phyloP scores from a whole-genome alignment of 2,888 invertebrate genomes.

The Drosophila planitibia region DNA sequence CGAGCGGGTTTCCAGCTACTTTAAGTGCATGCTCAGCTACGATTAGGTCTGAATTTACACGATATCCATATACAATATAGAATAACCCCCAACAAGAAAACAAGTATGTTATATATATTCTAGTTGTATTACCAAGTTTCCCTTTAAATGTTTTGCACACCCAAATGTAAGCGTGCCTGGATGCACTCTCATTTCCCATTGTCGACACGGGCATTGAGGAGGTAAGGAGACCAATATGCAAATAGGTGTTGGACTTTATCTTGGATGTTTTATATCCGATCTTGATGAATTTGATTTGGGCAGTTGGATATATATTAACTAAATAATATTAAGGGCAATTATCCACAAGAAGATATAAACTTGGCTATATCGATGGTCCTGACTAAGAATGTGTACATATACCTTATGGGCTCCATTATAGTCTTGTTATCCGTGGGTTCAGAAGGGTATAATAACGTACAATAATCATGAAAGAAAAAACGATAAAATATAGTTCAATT shows the following conservation, averaged over 20 bases:
- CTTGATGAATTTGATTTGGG: not conserved
- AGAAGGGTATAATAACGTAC: not conserved
- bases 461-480: not conserved
- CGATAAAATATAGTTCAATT: not conserved
- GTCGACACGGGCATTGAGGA: not conserved
- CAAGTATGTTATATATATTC: not conserved
- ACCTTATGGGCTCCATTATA: not conserved
- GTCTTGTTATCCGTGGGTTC: not conserved
- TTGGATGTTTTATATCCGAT: not conserved
- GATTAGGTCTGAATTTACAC: not conserved
- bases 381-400: not conserved
- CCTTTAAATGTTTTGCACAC: not conserved
- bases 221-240: not conserved
- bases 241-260: not conserved
- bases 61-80: not conserved
- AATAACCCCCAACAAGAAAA: not conserved
- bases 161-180: not conserved
- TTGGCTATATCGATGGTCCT: not conserved
- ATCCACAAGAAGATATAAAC: not conserved
- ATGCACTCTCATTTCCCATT: not conserved
- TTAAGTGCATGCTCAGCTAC: constrained; percentile 67
- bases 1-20: constrained; percentile 73
- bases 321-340: too few relatives aligned
- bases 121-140: not conserved
- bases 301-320: not conserved